Evolutionary conservation across 2,797 vertebrate genomes (phyloP).

Genomic region (Leptatherina wallacei): DNA sequence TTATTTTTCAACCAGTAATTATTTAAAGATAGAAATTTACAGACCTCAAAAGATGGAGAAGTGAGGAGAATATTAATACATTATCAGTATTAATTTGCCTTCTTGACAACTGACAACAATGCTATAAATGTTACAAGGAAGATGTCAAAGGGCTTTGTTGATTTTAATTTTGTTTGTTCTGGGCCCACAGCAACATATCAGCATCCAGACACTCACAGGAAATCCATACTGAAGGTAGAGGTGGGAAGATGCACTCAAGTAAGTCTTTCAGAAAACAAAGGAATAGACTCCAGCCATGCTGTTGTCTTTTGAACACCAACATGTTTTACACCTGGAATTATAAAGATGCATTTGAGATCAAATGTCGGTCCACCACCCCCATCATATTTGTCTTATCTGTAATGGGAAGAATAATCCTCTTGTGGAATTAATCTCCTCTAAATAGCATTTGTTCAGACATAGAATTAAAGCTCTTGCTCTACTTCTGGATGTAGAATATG

Average conservation of each 20-base stretch:
- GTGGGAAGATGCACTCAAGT: slow-evolving; percentile 13
- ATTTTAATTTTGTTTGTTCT: slow-evolving; percentile 4
- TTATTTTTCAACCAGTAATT: too few relatives aligned
- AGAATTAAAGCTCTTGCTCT: slow-evolving; percentile 77
- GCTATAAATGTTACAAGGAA: slow-evolving; percentile 26
- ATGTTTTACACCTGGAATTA: slow-evolving; percentile 80
- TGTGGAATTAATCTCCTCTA: slow-evolving; percentile 84
- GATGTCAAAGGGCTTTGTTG: slow-evolving; percentile 40
- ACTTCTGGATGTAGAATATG: slow-evolving; percentile 33
- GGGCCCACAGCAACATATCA: slow-evolving; percentile 40
- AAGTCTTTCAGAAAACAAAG: slow-evolving; percentile 15
- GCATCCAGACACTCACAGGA: slow-evolving; percentile 23
- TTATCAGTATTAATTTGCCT: too few relatives aligned
- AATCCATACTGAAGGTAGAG: slow-evolving; percentile 34
- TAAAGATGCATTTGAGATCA: slow-evolving; percentile 61
- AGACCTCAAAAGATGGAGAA: not conserved
- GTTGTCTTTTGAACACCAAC: slow-evolving; percentile 24
- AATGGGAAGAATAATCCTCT: slow-evolving; percentile 81
- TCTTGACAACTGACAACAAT: slow-evolving; percentile 44
- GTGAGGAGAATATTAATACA: too few relatives aligned
- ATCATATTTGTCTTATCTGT: slow-evolving; percentile 74
- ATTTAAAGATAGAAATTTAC: too few relatives aligned
- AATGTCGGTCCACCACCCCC: slow-evolving; percentile 48
- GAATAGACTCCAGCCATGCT: slow-evolving; percentile 5
- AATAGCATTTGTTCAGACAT: slow-evolving; percentile 62